Conservation (phyloP, 2,888 invertebrate genomes). For the Podabrus alpinus region DNA sequence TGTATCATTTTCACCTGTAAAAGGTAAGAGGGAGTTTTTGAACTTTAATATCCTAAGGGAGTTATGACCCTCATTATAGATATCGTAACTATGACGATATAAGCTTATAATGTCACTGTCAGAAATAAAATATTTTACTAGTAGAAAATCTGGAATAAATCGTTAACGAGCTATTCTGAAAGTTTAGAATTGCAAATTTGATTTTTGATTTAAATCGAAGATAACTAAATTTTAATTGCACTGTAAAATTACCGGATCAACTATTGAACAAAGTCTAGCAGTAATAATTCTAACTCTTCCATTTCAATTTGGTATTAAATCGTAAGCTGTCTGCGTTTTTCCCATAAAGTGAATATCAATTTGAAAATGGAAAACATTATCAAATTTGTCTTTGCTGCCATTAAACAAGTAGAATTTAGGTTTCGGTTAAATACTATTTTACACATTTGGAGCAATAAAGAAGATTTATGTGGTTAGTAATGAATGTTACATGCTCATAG, state of each 20-base stretch:
- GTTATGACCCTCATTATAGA: too few relatives aligned
- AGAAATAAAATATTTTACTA: neutral
- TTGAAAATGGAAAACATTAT: slow-evolving; percentile 16
- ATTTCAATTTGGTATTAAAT: neutral
- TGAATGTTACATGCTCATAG: slow-evolving; percentile 36
- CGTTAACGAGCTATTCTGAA: slow-evolving; percentile 3
- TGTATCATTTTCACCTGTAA: too few relatives aligned
- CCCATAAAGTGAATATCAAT: neutral
- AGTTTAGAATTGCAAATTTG: neutral
- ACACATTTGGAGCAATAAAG: slow-evolving; percentile 36
- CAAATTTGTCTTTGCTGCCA: slow-evolving; percentile 21
- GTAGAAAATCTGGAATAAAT: neutral
- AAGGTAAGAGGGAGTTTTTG: too few relatives aligned
- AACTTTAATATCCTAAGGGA: too few relatives aligned
- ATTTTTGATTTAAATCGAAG: neutral
- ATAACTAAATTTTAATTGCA: neutral
- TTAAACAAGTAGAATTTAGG: slow-evolving; percentile 19
- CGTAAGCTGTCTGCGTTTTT: neutral
- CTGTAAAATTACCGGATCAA: neutral
- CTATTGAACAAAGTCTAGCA: neutral
- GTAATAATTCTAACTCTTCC: neutral
- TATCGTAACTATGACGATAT: too few relatives aligned
- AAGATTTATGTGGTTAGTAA: slow-evolving; percentile 40
- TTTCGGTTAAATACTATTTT: slow-evolving; percentile 30
- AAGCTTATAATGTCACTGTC: too few relatives aligned